Evolutionary conservation across 2,797 vertebrate genomes (phyloP).

Genomic region (Enteromius radiatus): DNA sequence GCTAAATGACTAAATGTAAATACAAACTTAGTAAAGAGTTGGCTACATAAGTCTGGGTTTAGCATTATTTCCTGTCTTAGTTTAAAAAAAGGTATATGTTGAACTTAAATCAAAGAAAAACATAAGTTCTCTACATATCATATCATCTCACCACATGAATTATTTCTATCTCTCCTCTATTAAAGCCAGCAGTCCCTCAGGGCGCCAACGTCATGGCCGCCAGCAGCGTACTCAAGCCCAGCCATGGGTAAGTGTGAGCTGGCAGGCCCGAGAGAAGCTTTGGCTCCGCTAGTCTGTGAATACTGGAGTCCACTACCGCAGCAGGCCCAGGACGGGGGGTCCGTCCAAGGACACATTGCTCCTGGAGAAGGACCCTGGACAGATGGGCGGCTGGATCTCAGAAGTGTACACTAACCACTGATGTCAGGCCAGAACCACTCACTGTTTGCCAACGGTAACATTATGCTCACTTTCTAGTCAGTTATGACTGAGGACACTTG

Average conservation of each 20-base stretch:
- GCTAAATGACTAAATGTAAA: background rate
- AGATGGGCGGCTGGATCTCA: conserved; percentile 54
- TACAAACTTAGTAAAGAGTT: background rate
- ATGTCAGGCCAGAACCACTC: conserved; percentile 53
- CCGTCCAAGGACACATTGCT: conserved; percentile 66
- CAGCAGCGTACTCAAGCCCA: conserved; percentile 40
- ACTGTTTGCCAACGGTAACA: conserved; percentile 31
- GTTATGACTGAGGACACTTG: conserved; percentile 42
- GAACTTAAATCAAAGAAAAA: conserved; percentile 4
- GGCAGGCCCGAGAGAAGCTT: conserved; percentile 50
- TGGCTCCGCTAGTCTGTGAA: conserved; percentile 50
- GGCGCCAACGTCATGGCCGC: conserved; percentile 33
- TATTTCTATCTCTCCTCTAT: conserved; percentile 43
- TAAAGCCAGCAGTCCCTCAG: conserved; percentile 50
- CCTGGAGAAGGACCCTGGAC: conserved; percentile 50
- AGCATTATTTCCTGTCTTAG: background rate
- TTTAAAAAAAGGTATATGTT: background rate
- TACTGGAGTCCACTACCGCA: conserved; percentile 51
- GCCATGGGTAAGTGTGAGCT: conserved; percentile 60
- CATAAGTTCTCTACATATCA: conserved; percentile 10
- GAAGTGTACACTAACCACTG: conserved; percentile 47
- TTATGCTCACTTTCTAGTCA: conserved; percentile 30
- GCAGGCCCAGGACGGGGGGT: conserved; percentile 58
- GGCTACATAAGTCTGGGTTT: background rate
- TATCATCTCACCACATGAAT: conserved; percentile 21